Evolutionary conservation across 2,113 vertebrate genomes (phyloP).

Genomic region (Piaya cayana): DNA sequence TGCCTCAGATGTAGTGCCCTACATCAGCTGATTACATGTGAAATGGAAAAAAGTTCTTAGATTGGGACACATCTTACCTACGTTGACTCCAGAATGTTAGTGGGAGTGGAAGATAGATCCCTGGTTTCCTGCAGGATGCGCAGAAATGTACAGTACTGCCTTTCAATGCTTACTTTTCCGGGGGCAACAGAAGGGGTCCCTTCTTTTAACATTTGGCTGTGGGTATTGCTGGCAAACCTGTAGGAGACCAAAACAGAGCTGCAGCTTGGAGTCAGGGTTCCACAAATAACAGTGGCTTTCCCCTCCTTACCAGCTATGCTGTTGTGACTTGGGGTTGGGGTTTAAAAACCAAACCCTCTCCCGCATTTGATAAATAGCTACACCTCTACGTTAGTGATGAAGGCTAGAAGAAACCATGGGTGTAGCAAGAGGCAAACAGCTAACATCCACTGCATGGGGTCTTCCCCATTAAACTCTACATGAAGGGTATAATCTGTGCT

Average conservation of each 20-base stretch:
- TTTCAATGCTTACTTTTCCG: neutral
- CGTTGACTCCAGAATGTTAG: neutral
- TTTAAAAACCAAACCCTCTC: neutral
- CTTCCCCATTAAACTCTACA: neutral
- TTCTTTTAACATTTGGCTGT: neutral
- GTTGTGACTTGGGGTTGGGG: fast-evolving
- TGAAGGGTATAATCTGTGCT: neutral
- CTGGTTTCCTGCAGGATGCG: neutral
- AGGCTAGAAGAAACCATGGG: neutral
- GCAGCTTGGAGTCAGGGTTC: neutral
- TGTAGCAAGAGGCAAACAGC: neutral
- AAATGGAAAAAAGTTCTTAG: neutral
- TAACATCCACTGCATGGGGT: neutral
- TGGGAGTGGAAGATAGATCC: neutral
- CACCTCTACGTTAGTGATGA: neutral
- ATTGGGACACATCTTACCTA: neutral
- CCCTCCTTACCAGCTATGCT: neutral
- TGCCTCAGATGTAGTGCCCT: neutral
- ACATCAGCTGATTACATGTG: neutral
- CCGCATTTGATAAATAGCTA: neutral
- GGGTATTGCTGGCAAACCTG: neutral
- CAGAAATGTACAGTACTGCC: neutral
- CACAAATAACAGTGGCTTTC: neutral
- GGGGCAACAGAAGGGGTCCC: neutral
- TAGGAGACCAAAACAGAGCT: neutral